These are phyloP conservation scores for Muntiacus muntjak DNA, from an alignment of 2,113 vertebrate species.

Conservation along the genomic window DNA sequence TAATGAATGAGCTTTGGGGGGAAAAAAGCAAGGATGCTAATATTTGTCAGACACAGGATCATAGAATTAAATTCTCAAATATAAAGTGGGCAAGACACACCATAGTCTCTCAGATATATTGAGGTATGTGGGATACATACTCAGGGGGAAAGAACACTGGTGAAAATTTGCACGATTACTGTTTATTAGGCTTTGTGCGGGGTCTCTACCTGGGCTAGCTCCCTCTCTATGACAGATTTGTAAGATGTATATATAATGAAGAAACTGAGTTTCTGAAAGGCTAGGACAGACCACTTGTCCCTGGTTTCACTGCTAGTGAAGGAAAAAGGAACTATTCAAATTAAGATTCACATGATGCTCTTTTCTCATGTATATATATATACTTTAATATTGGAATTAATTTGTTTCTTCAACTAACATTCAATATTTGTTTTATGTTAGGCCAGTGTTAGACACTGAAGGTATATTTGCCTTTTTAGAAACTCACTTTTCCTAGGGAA, in stretches of 20 bases:
- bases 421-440: background rate
- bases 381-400: background rate
- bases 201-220: background rate
- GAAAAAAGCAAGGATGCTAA: background rate
- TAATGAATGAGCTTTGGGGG: background rate
- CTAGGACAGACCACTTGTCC: background rate
- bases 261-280: background rate
- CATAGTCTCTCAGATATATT: background rate
- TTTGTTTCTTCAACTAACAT: background rate
- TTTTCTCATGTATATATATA: background rate
- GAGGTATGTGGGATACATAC: background rate
- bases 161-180: background rate
- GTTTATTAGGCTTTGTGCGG: background rate
- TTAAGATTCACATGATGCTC: background rate
- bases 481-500: background rate
- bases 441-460: background rate
- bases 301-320: background rate
- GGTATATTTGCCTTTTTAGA: background rate
- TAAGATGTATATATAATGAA: background rate
- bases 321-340: background rate
- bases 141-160: background rate
- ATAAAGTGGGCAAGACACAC: background rate
- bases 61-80: background rate
- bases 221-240: background rate
- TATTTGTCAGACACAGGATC: background rate